Base-by-base conservation (phyloP, 2,888 invertebrate species). In the Eupithecia tripunctaria region DNA sequence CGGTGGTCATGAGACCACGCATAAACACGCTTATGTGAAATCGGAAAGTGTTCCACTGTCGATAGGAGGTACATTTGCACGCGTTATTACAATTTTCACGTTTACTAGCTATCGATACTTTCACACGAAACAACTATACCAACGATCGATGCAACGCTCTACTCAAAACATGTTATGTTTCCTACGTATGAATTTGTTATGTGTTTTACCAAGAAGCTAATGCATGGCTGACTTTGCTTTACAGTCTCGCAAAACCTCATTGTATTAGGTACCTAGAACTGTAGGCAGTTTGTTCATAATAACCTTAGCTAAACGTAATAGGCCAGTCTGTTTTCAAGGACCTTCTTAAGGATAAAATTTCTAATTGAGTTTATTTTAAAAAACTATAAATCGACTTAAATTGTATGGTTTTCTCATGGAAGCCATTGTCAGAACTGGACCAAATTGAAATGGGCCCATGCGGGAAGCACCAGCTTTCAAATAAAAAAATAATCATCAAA, bases 61-160 rank as follows among this genome's bases (percentile, higher is more conserved):
- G n/a, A 32, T 62, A 62, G 73, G 76, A 62, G 73, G 76, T 77
- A 8, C 47, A 51, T 10, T 10, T 76, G 68, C 74, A 71, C 72
- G 75, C 74, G 60, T 67, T 47, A 68, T 74, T 73, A 65, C 71
- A 56, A 68, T 68, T 71, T 62, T 69, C 70, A 71, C 68, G 76
- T 71, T 73, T 69, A 60, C 36, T 60, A 29, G 70, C 68, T 67
- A 71, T 73, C 64, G 59, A 25, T 60, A 68, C 75, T 78, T 75
- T 75, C 75, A 71, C 72, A 67, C 69, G 66, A 67, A 63, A 63
- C 36, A 29, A n/a, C 21, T 56, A n/a, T n/a, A 56, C 12, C 14
- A 25, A 21, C 25, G 25, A 56, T 56, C 56, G 56, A 12, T 56
- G 56, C 25, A 25, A 56, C 25, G 14, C 25, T 56, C 56, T 25